Conservation (phyloP, 2,888 invertebrate genomes). For the Amphimallon solstitiale region DNA sequence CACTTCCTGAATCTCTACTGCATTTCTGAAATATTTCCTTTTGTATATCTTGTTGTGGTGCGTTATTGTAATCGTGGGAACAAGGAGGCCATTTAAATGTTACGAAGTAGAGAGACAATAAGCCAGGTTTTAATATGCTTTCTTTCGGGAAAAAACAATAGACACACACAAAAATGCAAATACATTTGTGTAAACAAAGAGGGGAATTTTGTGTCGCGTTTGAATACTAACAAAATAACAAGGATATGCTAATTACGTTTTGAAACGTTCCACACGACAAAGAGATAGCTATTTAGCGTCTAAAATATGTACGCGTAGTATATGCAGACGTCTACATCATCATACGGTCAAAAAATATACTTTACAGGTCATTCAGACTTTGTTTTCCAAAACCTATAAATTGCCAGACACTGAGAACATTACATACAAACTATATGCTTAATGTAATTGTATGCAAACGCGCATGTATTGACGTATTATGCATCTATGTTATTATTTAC, state of each 20-base stretch:
- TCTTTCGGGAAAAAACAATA: neutral
- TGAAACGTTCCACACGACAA: neutral
- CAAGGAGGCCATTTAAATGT: too few relatives aligned
- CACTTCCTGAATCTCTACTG: too few relatives aligned
- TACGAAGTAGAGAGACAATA: too few relatives aligned
- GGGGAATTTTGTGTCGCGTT: neutral
- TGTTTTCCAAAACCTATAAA: neutral
- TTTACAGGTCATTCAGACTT: neutral
- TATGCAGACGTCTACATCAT: too few relatives aligned
- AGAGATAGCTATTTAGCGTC: neutral
- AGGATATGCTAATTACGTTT: neutral
- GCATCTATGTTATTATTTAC: neutral
- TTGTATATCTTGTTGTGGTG: too few relatives aligned
- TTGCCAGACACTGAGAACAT: constrained; percentile 5
- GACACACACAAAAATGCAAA: constrained; percentile 1
- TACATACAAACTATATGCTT: neutral
- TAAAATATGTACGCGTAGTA: too few relatives aligned
- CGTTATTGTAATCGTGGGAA: too few relatives aligned
- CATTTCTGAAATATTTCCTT: too few relatives aligned
- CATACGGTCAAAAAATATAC: neutral
- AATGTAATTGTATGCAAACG: neutral
- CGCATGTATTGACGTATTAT: neutral
- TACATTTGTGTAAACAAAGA: neutral
- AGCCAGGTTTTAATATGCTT: too few relatives aligned
- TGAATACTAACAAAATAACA: constrained; percentile 1